Evolutionary conservation across 1,140 invertebrate species (phyloP).

Genomic region (Drosophila guanche): DNA sequence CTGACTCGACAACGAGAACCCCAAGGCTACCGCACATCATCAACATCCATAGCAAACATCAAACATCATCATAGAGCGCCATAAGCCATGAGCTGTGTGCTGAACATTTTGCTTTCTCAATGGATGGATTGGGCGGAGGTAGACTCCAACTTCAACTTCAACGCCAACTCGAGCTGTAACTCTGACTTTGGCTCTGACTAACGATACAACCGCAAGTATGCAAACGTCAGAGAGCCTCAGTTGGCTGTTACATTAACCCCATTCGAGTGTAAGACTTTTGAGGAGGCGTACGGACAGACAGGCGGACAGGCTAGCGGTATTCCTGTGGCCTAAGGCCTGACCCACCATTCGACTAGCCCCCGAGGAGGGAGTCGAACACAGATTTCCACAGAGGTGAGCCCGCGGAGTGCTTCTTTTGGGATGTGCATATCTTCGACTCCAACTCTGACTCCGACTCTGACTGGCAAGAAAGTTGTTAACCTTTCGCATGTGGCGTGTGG

Average conservation of each 20-base stretch:
- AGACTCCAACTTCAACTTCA: slow-evolving; percentile 1
- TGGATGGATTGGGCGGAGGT: background rate
- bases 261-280: slow-evolving; percentile 22
- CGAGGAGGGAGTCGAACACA: slow-evolving; percentile 9
- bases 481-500: slow-evolving; percentile 45
- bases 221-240: slow-evolving; percentile 31
- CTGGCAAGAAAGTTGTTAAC: slow-evolving; percentile 61
- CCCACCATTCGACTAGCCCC: background rate
- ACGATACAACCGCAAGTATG: slow-evolving; percentile 53
- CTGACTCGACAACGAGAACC: slow-evolving; percentile 27
- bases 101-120: slow-evolving; percentile 33
- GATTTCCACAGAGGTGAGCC: slow-evolving; percentile 12
- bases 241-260: slow-evolving; percentile 56
- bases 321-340: slow-evolving; percentile 28
- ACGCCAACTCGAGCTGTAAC: slow-evolving; percentile 1
- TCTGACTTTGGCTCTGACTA: slow-evolving; percentile 17
- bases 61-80: too few species aligned
- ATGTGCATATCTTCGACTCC: too few species aligned
- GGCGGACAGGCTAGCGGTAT: slow-evolving; percentile 31
- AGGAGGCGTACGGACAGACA: slow-evolving; percentile 7
- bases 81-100: background rate
- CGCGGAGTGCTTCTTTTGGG: too few species aligned
- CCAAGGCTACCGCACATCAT: slow-evolving; percentile 48
- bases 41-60: slow-evolving; percentile 4
- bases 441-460: slow-evolving; percentile 24